phyloP scores from a whole-genome alignment of 2,113 vertebrate genomes.

The Ptilorrhoa leucosticta region DNA sequence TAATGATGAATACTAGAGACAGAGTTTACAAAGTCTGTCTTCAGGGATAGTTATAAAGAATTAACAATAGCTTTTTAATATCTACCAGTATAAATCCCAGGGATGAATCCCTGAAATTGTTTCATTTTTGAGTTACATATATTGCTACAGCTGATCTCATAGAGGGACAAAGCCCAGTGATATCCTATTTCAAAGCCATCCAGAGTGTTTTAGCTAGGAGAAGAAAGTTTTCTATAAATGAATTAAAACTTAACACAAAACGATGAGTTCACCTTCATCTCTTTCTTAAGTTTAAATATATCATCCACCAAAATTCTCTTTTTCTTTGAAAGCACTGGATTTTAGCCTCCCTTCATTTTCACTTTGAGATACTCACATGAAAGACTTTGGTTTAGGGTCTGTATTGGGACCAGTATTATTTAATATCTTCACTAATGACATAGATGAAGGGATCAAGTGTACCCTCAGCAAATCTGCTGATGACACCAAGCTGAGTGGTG shows the following conservation, averaged over 20 bases:
- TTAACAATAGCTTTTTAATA: not conserved
- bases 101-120: not conserved
- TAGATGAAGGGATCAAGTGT: not conserved
- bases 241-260: slow-evolving; percentile 21
- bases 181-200: slow-evolving; percentile 21
- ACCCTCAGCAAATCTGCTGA: not conserved
- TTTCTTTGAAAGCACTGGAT: not conserved
- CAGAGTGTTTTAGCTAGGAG: not conserved
- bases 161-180: not conserved
- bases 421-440: not conserved
- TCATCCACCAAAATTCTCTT: not conserved
- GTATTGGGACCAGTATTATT: not conserved
- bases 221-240: slow-evolving; percentile 23
- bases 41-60: not conserved
- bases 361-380: not conserved
- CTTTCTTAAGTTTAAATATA: slow-evolving; percentile 4
- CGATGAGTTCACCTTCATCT: not conserved
- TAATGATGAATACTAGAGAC: not conserved
- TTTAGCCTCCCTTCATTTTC: not conserved
- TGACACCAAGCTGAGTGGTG: not conserved
- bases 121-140: slow-evolving; percentile 22
- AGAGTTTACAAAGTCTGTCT: not conserved
- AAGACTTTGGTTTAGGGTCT: not conserved
- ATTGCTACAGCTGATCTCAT: not conserved
- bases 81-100: not conserved